phyloP scores from a whole-genome alignment of 2,113 vertebrate genomes.

The Petroica traversi region DNA sequence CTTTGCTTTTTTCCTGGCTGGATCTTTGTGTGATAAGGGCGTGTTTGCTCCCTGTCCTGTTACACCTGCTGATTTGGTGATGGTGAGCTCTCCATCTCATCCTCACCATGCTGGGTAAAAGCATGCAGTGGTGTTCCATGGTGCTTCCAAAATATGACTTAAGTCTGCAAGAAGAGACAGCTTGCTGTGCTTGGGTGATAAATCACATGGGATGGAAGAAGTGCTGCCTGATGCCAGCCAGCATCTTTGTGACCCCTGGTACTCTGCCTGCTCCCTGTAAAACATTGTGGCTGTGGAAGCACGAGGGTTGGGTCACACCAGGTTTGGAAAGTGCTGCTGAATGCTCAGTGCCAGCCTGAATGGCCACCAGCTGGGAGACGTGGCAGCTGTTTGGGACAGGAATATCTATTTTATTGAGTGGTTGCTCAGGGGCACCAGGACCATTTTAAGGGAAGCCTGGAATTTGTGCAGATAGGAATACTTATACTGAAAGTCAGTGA shows the following conservation, averaged over 20 bases:
- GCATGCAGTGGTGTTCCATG: rapidly evolving
- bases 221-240: not conserved
- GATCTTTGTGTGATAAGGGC: not conserved
- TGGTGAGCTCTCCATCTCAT: not conserved
- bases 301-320: rapidly evolving
- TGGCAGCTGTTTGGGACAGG: not conserved
- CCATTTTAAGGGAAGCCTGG: not conserved
- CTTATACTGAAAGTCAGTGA: not conserved
- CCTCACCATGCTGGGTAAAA: not conserved
- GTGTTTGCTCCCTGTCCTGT: not conserved
- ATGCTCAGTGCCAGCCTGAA: not conserved
- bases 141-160: not conserved
- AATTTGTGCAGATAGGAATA: not conserved
- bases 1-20: not conserved
- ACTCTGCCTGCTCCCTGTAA: not conserved
- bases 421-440: not conserved
- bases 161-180: not conserved
- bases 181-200: not conserved
- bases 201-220: not conserved
- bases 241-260: not conserved
- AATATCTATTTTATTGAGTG: rapidly evolving
- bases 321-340: not conserved
- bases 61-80: not conserved
- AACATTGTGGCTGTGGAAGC: not conserved
- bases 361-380: not conserved